Base-by-base conservation (phyloP, 2,113 vertebrate species). In the Aix galericulata region DNA sequence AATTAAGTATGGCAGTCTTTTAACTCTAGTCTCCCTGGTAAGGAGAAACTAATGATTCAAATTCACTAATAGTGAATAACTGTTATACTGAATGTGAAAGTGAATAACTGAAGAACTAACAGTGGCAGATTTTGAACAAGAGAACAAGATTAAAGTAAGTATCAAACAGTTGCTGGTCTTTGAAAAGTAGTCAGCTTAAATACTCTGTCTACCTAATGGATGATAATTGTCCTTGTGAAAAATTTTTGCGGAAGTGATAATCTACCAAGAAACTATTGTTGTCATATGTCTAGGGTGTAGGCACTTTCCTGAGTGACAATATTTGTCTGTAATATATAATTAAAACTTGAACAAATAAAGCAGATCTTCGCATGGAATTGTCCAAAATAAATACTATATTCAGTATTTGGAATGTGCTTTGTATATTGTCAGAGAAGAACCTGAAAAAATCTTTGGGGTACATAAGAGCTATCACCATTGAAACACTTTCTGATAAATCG, bases 1-100 rank as follows among this genome's bases (percentile, higher is more conserved):
- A 91, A 95, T 88, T 88, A 87, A 25, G 74, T 69, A 88, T 91
- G 83, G 17, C 68, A 94, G 44, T n/a, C 52, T 89, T 95, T 92
- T 94, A 89, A 93, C 25, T 86, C 69, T 25, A 36, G 34, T 73
- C 85, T 88, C 63, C 31, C 60, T 46, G 5, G 16, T 86, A 59
- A 97, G 74, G 32, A 83, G 66, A 74, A 89, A 9, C 11, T 82
- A 79, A 91, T 87, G 60, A 80, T 60, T n/a, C 60, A 64, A 44
- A 83, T 63, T 88, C 27, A 68, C 36, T 72, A 3, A 48, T 85
- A 40, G 40, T 40, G 40, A 40, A 40, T 40, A 40, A 40, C 40
- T 40, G 40, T 40, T 40, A 40, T 40, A 40, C 40, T 40, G 40
- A 40, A 40, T 40, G 40, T 40, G 40, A 40, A 40, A 40, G 12